These are phyloP conservation scores for Agraylea sexmaculata DNA, from an alignment of 1,140 invertebrate species.

Conservation along the genomic window DNA sequence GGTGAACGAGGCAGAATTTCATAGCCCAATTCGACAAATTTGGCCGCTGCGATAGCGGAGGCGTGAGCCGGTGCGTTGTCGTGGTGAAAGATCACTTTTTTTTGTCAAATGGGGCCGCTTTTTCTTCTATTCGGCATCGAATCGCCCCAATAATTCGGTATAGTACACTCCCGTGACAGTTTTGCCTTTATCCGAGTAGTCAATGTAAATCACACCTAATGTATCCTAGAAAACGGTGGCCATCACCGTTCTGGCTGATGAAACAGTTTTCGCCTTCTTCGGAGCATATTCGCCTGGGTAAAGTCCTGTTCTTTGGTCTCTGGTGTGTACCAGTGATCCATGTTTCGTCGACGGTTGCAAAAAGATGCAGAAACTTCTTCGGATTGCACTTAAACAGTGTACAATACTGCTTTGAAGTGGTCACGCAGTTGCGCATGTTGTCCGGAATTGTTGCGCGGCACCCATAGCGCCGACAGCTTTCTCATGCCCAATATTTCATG, in stretches of 20 bases:
- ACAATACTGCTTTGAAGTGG: slow-evolving; percentile 24
- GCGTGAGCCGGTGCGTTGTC: slow-evolving; percentile 24
- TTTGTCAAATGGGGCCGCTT: no score
- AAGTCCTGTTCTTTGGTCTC: slow-evolving; percentile 26
- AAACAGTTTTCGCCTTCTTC: slow-evolving; percentile 25
- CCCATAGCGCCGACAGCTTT: no score
- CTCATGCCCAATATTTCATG: no score
- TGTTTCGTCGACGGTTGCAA: slow-evolving; percentile 30
- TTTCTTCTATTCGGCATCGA: slow-evolving; percentile 12
- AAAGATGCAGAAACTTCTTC: slow-evolving; percentile 25
- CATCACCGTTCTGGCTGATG: slow-evolving; percentile 24
- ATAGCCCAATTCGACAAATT: no score
- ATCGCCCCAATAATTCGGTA: slow-evolving; percentile 10
- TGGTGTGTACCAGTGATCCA: slow-evolving; percentile 31
- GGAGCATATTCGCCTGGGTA: slow-evolving; percentile 21
- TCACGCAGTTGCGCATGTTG: slow-evolving; percentile 24
- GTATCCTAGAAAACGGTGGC: slow-evolving; percentile 27
- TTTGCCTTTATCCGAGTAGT: slow-evolving; percentile 21
- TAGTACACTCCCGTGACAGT: slow-evolving; percentile 20
- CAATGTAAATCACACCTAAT: slow-evolving; percentile 23
- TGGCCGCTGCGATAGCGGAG: no score
- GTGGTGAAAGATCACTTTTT: slow-evolving; percentile 25
- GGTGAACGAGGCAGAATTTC: no score
- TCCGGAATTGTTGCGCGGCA: no score
- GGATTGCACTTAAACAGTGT: slow-evolving; percentile 25